phyloP scores from a whole-genome alignment of 2,888 invertebrate species.

The Tanytarsus gracilentus region DNA sequence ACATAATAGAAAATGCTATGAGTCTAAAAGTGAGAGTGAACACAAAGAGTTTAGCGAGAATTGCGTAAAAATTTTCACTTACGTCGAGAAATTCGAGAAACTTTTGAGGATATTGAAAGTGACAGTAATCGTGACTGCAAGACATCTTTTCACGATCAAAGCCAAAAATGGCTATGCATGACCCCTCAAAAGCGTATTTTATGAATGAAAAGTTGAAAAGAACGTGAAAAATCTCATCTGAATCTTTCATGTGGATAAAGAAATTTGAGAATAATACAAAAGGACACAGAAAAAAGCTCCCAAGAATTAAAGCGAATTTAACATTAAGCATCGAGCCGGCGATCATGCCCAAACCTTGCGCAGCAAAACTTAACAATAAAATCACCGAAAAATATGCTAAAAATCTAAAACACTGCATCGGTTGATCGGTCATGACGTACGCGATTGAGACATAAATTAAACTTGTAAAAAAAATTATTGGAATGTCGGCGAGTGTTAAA shows the following conservation, averaged over 20 bases:
- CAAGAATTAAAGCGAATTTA: slow-evolving; percentile 67
- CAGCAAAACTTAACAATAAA: slow-evolving; percentile 68
- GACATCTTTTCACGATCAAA: slow-evolving; percentile 58
- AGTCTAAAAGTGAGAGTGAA: slow-evolving; percentile 52
- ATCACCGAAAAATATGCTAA: slow-evolving; percentile 61
- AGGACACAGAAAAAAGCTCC: slow-evolving; percentile 78
- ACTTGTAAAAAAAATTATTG: slow-evolving; percentile 68
- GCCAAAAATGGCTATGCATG: slow-evolving; percentile 66
- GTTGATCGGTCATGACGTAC: slow-evolving; percentile 81
- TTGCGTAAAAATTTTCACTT: slow-evolving; percentile 52
- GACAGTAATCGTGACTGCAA: slow-evolving; percentile 56
- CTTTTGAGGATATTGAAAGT: slow-evolving; percentile 53
- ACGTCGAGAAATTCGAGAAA: slow-evolving; percentile 63
- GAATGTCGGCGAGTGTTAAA: slow-evolving; percentile 69
- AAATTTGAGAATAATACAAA: slow-evolving; percentile 88
- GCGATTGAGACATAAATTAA: slow-evolving; percentile 65
- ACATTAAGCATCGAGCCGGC: slow-evolving; percentile 74
- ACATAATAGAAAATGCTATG: slow-evolving; percentile 52
- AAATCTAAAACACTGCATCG: slow-evolving; percentile 62
- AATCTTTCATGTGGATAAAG: slow-evolving; percentile 75
- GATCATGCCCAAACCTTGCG: slow-evolving; percentile 76
- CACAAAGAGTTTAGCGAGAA: slow-evolving; percentile 51
- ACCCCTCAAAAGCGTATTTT: slow-evolving; percentile 72
- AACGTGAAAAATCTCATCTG: slow-evolving; percentile 70
- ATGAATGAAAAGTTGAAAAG: slow-evolving; percentile 56